Evolutionary conservation across 2,888 invertebrate species (phyloP).

Genomic region (Gastracanthus pulcherrimus): DNA sequence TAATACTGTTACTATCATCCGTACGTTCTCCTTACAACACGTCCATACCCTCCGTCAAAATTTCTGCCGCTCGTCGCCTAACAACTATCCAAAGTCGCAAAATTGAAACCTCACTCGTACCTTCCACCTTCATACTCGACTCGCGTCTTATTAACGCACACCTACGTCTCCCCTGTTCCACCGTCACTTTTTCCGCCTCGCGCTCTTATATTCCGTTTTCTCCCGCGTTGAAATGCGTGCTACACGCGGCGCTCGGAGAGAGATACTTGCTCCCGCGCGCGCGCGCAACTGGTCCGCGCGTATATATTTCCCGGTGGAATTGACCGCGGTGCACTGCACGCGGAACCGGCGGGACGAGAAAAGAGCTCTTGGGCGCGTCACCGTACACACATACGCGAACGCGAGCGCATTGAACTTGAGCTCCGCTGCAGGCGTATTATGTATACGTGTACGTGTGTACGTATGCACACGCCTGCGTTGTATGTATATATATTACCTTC

Average conservation of each 20-base stretch:
- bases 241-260: no score
- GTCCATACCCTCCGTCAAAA: not conserved
- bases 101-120: conserved; percentile 12
- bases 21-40: not conserved
- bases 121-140: not conserved
- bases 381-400: no score
- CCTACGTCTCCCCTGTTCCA: not conserved
- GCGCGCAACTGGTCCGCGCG: conserved; percentile 16
- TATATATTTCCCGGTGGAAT: conserved; percentile 56
- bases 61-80: not conserved
- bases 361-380: conserved; percentile 58
- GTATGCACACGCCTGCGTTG: not conserved
- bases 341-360: conserved; percentile 39
- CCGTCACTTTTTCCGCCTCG: conserved; percentile 13
- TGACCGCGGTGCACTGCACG: conserved; percentile 34
- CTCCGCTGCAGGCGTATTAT: not conserved
- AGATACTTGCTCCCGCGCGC: not conserved
- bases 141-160: not conserved
- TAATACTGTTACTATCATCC: no score
- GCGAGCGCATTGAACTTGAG: conserved; percentile 67
- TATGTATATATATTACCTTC: not conserved
- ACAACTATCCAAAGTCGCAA: conserved; percentile 34
- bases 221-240: conserved; percentile 1
- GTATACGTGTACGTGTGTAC: conserved; percentile 58
- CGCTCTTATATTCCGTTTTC: conserved; percentile 28